A percentile compares a stretch with the other conserved stretches of the same genome.
Evolutionary conservation across 1,140 invertebrate species (phyloP).

Genomic region (Phthorimaea operculella): DNA sequence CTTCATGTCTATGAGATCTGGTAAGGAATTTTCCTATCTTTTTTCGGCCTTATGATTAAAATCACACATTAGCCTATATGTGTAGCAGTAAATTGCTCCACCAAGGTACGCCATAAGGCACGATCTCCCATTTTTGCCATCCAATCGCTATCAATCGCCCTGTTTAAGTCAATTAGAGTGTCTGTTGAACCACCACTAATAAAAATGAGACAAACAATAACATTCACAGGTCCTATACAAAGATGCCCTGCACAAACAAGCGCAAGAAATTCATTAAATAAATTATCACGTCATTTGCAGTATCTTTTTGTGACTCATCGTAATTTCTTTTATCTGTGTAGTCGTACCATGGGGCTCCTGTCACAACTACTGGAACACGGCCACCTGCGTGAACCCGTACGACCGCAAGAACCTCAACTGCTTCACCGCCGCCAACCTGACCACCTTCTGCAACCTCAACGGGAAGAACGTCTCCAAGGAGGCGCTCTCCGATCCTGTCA

Average conservation of each 20-base stretch:
- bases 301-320: too few species aligned
- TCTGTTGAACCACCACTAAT: too few species aligned
- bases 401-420: conserved; percentile 77
- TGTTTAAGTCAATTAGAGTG: too few species aligned
- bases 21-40: conserved; percentile 61
- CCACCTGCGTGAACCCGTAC: conserved; percentile 84
- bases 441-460: conserved; percentile 75
- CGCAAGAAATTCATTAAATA: neutral
- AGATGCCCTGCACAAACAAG: neutral
- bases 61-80: too few species aligned
- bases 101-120: too few species aligned
- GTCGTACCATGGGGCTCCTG: conserved; percentile 97
- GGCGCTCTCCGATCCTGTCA: conserved; percentile 87
- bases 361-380: conserved; percentile 93
- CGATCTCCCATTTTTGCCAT: too few species aligned
- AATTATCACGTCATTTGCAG: neutral
- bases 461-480: conserved; percentile 75
- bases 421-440: conserved; percentile 72
- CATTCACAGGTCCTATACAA: too few species aligned
- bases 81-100: too few species aligned
- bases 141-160: too few species aligned
- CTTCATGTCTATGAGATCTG: conserved; percentile 87
- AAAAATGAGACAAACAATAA: too few species aligned
- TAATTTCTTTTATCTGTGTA: conserved; percentile 35
- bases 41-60: neutral